phyloP scores from a whole-genome alignment of 2,888 invertebrate genomes.

The Pristionchus mayeri region DNA sequence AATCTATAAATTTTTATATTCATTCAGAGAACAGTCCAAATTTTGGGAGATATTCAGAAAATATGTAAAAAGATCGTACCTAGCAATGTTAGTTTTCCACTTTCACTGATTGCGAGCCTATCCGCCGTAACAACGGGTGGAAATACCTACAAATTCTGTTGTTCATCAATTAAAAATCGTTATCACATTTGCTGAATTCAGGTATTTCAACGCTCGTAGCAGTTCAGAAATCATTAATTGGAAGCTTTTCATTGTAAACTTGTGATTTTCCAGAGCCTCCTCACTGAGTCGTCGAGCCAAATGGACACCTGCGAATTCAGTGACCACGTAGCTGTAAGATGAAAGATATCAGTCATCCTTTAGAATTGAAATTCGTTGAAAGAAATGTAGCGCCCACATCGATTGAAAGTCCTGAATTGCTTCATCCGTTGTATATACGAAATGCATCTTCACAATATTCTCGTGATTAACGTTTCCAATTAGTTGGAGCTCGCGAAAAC shows the following conservation, averaged over 20 bases:
- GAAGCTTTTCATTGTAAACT: background rate
- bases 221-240: background rate
- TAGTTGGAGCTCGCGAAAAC: background rate
- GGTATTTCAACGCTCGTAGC: background rate
- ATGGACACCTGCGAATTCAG: background rate
- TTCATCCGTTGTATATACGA: background rate
- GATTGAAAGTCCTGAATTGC: background rate
- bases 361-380: too few relatives aligned
- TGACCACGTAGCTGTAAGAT: background rate
- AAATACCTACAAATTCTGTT: background rate
- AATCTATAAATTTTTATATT: background rate
- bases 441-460: background rate
- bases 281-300: background rate
- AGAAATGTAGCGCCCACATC: too few relatives aligned
- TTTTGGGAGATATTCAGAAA: background rate
- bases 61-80: too few relatives aligned
- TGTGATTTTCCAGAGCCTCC: background rate
- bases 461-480: background rate
- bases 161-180: background rate
- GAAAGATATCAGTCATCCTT: background rate
- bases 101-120: background rate
- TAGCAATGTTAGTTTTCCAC: too few relatives aligned
- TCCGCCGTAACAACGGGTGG: background rate
- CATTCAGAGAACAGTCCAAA: too few relatives aligned
- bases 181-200: background rate